phyloP scores from a whole-genome alignment of 2,797 vertebrate genomes.

The Alectoris magna region DNA sequence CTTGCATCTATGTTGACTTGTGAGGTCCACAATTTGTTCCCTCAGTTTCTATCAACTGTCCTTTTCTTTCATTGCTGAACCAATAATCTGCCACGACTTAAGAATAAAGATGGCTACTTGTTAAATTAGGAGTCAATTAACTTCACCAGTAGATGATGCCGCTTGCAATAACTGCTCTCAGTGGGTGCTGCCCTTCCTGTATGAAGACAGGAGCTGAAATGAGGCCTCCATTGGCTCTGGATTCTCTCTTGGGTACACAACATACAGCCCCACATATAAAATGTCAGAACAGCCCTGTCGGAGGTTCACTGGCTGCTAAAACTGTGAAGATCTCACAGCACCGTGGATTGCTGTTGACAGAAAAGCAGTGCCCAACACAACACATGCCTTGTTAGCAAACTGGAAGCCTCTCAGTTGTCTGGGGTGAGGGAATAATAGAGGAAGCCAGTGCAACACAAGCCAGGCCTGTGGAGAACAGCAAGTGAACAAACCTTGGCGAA shows the following conservation, averaged over 20 bases:
- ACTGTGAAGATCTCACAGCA: slow-evolving; percentile 64
- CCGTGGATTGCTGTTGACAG: slow-evolving; percentile 68
- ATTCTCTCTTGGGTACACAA: slow-evolving; percentile 31
- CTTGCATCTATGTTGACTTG: not conserved
- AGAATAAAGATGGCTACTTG: slow-evolving; percentile 36
- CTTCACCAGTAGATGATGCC: slow-evolving; percentile 37
- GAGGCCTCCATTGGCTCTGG: slow-evolving; percentile 29
- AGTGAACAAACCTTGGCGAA: slow-evolving; percentile 53
- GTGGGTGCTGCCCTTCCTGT: slow-evolving; percentile 43
- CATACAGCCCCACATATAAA: slow-evolving; percentile 41
- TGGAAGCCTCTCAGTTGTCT: slow-evolving; percentile 68
- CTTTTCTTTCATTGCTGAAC: not conserved
- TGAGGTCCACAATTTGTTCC: not conserved
- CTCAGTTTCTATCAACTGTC: not conserved
- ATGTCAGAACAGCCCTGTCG: slow-evolving; percentile 64
- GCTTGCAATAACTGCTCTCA: slow-evolving; percentile 32
- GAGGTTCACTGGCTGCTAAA: slow-evolving; percentile 63
- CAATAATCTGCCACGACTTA: not conserved
- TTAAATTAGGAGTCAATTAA: slow-evolving; percentile 63
- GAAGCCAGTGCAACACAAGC: slow-evolving; percentile 37
- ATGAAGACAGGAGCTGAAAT: not conserved
- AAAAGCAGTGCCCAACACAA: slow-evolving; percentile 66
- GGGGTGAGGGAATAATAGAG: slow-evolving; percentile 70
- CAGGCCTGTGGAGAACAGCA: slow-evolving; percentile 58
- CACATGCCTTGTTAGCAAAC: slow-evolving; percentile 74